Conservation (phyloP, 2,113 vertebrate species). For the Pica pica region DNA sequence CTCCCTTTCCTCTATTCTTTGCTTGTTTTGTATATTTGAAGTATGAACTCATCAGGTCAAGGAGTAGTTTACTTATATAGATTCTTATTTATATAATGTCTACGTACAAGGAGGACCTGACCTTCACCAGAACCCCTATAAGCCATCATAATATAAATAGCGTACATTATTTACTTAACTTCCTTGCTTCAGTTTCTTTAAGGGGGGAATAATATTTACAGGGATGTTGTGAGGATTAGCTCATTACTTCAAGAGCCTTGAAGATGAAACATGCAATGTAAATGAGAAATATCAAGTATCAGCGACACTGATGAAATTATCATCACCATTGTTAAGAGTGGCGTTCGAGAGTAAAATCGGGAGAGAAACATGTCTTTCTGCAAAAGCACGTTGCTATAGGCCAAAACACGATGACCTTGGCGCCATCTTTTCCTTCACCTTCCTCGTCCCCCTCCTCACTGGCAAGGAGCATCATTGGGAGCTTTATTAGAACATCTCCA, state of each 20-base stretch:
- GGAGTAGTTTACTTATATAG: conserved; percentile 49
- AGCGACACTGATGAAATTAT: conserved; percentile 56
- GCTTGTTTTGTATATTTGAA: conserved; percentile 44
- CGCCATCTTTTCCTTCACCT: conserved; percentile 51
- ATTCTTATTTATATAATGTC: conserved; percentile 55
- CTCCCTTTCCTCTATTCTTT: not conserved
- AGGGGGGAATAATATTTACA: conserved; percentile 62
- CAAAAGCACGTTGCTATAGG: not conserved
- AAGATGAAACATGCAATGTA: conserved; percentile 63
- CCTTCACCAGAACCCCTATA: conserved; percentile 55
- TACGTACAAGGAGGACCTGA: conserved; percentile 49
- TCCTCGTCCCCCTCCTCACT: conserved; percentile 59
- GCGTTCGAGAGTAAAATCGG: not conserved
- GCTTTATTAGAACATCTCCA: conserved; percentile 63
- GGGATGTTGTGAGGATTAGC: conserved; percentile 66
- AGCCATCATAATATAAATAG: conserved; percentile 63
- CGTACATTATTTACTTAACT: conserved; percentile 54
- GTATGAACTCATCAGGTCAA: conserved; percentile 55
- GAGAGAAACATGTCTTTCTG: conserved; percentile 1
- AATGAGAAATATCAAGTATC: conserved; percentile 66
- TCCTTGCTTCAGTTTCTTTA: conserved; percentile 64
- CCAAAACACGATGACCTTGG: conserved; percentile 39
- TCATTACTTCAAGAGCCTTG: conserved; percentile 65
- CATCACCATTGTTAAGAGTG: conserved; percentile 52
- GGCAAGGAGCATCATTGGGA: conserved; percentile 61